These are phyloP conservation scores for Callyntrura guangdongensis DNA, from an alignment of 2,888 invertebrate species.

Conservation along the genomic window DNA sequence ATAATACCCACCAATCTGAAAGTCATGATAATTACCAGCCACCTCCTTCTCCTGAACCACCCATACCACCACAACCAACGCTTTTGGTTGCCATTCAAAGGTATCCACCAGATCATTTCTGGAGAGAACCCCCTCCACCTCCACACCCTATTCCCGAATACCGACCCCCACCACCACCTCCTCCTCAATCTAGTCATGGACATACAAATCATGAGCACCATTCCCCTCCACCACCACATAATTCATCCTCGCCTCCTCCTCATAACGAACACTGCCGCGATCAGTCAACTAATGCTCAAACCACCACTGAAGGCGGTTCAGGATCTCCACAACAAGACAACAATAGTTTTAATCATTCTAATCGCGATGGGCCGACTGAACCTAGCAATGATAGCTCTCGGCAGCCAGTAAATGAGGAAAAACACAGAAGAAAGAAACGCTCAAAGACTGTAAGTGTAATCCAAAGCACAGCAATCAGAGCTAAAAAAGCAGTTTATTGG, in stretches of 20 bases:
- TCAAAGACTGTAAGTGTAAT: constrained; percentile 68
- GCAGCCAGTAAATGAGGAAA: constrained; percentile 38
- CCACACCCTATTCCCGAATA: constrained; percentile 62
- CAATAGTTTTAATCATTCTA: constrained; percentile 48
- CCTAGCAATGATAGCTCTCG: constrained; percentile 22
- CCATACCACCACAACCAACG: constrained; percentile 63
- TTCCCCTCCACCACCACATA: constrained; percentile 15
- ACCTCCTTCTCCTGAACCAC: constrained; percentile 6
- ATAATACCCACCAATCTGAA: constrained; percentile 66
- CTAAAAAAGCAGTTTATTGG: constrained; percentile 42
- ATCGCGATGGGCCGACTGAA: constrained; percentile 21
- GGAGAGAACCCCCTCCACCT: constrained; percentile 67
- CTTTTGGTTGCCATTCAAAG: constrained; percentile 81
- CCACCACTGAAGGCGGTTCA: constrained; percentile 53
- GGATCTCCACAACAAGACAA: constrained; percentile 57
- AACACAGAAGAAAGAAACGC: constrained; percentile 62
- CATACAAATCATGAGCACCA: constrained; percentile 26
- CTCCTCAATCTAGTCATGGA: constrained; percentile 63
- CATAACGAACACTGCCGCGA: constrained; percentile 48
- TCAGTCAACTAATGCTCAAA: constrained; percentile 45
- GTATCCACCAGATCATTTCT: constrained; percentile 80
- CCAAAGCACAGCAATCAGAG: constrained; percentile 33
- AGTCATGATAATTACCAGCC: constrained; percentile 62
- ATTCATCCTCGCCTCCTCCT: constrained; percentile 49
- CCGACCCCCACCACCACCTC: constrained; percentile 46